These are phyloP conservation scores for Egretta garzetta DNA, from an alignment of 2,113 vertebrate species.

Conservation along the genomic window DNA sequence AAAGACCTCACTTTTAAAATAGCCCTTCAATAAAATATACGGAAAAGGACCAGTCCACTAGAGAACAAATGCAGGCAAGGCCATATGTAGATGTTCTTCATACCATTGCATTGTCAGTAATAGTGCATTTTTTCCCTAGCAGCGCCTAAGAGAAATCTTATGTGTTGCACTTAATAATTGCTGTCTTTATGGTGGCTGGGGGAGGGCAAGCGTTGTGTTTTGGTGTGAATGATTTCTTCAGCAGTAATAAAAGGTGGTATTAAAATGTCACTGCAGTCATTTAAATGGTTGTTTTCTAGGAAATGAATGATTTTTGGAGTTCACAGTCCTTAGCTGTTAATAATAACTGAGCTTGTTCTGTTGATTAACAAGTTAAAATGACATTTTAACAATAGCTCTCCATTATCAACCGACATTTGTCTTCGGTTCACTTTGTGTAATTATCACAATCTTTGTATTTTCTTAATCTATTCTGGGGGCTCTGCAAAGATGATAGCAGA, in stretches of 20 bases:
- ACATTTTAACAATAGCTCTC: neutral
- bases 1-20: neutral
- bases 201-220: neutral
- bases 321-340: neutral
- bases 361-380: neutral
- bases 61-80: neutral
- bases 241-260: neutral
- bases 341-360: neutral
- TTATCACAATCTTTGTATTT: neutral
- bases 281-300: neutral
- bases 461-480: neutral
- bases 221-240: slow-evolving; percentile 4
- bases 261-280: slow-evolving; percentile 18
- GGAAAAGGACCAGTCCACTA: neutral
- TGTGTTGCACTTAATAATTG: neutral
- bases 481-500: neutral
- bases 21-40: neutral
- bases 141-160: neutral
- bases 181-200: neutral
- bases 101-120: neutral
- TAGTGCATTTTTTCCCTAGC: neutral
- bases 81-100: neutral
- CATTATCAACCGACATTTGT: neutral
- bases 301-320: neutral
- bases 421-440: neutral